A percentile compares a stretch with the other conserved stretches of the same genome.
Evolutionary conservation across 2,888 invertebrate genomes (phyloP).

Genomic region (Drosophila demipolita): DNA sequence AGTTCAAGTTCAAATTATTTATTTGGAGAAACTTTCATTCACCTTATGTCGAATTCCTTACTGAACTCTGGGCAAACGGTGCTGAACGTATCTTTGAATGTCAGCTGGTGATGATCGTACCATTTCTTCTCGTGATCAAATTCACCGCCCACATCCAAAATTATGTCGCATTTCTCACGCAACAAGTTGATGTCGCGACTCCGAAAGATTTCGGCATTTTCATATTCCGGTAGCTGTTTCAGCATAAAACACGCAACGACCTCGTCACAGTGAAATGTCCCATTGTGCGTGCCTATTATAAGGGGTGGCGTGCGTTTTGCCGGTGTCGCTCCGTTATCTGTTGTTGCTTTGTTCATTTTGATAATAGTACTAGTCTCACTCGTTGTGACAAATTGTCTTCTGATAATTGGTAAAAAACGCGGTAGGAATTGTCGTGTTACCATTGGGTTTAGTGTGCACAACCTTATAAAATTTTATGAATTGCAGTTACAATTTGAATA

Average conservation of each 20-base stretch:
- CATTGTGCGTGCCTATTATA: conserved; percentile 83
- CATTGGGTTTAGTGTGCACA: conserved; percentile 37
- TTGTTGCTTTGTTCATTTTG: conserved; percentile 42
- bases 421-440: conserved; percentile 45
- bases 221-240: conserved; percentile 91
- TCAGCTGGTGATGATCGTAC: conserved; percentile 98
- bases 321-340: conserved; percentile 33
- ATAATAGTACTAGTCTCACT: not conserved
- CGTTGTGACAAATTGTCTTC: not conserved
- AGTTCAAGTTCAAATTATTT: not conserved
- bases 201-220: conserved; percentile 92
- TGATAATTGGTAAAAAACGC: conserved; percentile 44
- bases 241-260: conserved; percentile 96
- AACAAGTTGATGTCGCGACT: conserved; percentile 88
- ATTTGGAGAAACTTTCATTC: conserved; percentile 19
- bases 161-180: conserved; percentile 92
- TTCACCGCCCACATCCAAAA: conserved; percentile 96
- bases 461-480: not conserved
- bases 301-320: conserved; percentile 56
- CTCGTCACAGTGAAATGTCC: conserved; percentile 83
- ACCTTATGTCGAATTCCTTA: conserved; percentile 88
- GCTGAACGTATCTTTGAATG: conserved; percentile 89
- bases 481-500: not conserved
- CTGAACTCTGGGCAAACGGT: conserved; percentile 88
- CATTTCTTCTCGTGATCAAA: conserved; percentile 91